These are phyloP conservation scores for Rhynchotus rufescens DNA, from an alignment of 2,797 vertebrate species.

Conservation along the genomic window DNA sequence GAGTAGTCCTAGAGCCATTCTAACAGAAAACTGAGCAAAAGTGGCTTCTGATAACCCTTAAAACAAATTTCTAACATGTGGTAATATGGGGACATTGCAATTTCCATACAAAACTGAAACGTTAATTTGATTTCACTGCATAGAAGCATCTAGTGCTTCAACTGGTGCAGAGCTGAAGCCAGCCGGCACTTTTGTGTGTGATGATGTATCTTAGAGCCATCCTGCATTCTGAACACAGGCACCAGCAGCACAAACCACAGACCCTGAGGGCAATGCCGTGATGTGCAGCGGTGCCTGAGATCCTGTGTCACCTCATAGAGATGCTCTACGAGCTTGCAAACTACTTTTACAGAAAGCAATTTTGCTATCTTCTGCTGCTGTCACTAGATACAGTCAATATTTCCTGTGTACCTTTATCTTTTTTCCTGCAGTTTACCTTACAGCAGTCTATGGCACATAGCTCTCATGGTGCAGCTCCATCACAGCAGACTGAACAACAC, in stretches of 20 bases:
- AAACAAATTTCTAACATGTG: background rate
- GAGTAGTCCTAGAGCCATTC: background rate
- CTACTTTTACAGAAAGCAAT: background rate
- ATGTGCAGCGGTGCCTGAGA: background rate
- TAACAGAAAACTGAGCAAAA: background rate
- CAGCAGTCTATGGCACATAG: background rate
- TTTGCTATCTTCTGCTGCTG: background rate
- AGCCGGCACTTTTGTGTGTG: background rate
- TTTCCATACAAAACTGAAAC: background rate
- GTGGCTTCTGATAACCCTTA: background rate
- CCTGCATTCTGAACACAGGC: background rate
- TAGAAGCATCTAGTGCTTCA: background rate
- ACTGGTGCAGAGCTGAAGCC: background rate
- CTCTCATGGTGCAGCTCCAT: background rate
- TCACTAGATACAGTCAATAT: background rate
- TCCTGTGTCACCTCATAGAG: background rate
- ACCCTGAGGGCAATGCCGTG: background rate
- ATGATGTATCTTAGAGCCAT: background rate
- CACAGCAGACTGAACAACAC: background rate
- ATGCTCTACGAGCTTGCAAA: background rate
- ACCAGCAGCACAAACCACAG: background rate
- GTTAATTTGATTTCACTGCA: background rate
- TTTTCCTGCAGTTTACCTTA: background rate
- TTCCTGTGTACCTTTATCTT: background rate
- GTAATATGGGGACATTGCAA: background rate